A percentile compares a stretch with the other conserved stretches of the same genome.
phyloP scores from a whole-genome alignment of 2,113 vertebrate genomes.

The Eulacestoma nigropectus region DNA sequence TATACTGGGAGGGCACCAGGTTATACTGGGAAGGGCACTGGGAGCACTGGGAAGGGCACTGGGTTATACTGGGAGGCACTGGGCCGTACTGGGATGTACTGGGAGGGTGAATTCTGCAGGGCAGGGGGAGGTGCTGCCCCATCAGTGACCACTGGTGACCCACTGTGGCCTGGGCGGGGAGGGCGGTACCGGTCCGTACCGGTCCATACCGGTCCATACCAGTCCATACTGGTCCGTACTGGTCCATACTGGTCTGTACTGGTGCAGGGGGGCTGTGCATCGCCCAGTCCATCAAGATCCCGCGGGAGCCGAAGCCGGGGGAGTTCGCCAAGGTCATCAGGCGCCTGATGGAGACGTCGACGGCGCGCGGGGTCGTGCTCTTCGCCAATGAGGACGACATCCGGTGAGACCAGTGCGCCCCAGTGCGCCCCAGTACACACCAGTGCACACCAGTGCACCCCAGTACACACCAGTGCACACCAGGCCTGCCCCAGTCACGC shows the following conservation, averaged over 20 bases:
- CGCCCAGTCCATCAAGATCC: conserved; percentile 32
- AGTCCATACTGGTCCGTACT: accelerated
- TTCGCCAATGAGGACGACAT: conserved; percentile 33
- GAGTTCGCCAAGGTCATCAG: neutral
- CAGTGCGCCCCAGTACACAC: accelerated
- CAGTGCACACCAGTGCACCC: neutral
- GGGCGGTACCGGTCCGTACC: neutral
- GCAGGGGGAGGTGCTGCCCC: neutral
- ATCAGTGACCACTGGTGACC: neutral
- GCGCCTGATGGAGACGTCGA: neutral
- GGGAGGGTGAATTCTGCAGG: neutral
- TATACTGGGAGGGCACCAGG: too few species aligned
- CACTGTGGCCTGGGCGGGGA: neutral
- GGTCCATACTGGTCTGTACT: neutral
- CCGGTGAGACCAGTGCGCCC: neutral
- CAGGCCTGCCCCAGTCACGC: too few species aligned
- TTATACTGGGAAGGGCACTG: neutral
- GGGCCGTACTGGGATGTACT: neutral
- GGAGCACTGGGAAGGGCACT: neutral
- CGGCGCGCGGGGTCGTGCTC: neutral
- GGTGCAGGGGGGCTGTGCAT: neutral
- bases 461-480: accelerated
- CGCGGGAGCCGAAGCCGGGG: neutral
- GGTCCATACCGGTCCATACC: accelerated
- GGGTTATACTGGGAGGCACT: neutral